Evolutionary conservation across 2,113 vertebrate species (phyloP).

Genomic region (Panthera tigris): DNA sequence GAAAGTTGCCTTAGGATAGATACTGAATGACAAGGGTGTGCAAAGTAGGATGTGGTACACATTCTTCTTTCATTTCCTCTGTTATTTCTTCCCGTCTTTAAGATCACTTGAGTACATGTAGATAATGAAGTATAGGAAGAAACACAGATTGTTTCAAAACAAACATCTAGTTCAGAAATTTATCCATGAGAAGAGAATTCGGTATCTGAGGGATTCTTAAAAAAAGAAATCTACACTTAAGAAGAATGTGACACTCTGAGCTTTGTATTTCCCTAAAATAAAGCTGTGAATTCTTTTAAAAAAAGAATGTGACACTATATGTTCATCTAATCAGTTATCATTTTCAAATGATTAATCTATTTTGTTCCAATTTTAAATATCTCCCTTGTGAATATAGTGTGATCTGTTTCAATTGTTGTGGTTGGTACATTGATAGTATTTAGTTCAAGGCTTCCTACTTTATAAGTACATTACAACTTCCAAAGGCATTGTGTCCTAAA

Average conservation of each 20-base stretch:
- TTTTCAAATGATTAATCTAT: neutral
- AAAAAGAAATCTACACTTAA: neutral
- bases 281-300: neutral
- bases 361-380: neutral
- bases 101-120: neutral
- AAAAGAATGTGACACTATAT: neutral
- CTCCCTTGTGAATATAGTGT: neutral
- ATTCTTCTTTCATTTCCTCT: neutral
- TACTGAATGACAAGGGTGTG: neutral
- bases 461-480: neutral
- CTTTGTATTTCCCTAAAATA: neutral
- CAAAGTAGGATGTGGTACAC: neutral
- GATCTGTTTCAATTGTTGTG: neutral
- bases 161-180: conserved; percentile 4
- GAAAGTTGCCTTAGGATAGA: neutral
- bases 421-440: neutral
- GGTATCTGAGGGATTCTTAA: neutral
- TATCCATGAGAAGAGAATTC: neutral
- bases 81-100: neutral
- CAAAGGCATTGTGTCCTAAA: neutral
- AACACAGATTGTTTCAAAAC: neutral
- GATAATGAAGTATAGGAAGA: neutral
- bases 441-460: neutral
- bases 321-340: neutral
- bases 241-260: neutral